phyloP scores from a whole-genome alignment of 92 coral and sea anemone species.

The Zoanthus gigantus region DNA sequence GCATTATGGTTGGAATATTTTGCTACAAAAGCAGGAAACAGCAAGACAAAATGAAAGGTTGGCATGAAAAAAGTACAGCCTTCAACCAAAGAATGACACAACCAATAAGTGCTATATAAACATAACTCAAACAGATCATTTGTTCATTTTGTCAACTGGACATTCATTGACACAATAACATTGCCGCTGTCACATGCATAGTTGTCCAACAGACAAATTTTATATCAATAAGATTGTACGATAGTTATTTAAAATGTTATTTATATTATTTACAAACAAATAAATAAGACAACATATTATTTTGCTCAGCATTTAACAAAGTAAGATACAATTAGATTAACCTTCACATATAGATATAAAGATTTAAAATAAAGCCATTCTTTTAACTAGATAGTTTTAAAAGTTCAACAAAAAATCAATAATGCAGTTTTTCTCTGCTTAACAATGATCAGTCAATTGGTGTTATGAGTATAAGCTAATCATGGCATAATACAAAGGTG shows the following conservation, averaged over 20 bases:
- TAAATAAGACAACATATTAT: too few relatives aligned
- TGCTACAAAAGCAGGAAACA: slow-evolving; percentile 31
- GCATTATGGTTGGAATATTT: slow-evolving; percentile 27
- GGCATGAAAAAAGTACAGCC: slow-evolving; percentile 13
- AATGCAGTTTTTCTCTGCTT: too few relatives aligned
- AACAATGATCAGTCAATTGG: too few relatives aligned
- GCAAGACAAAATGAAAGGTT: slow-evolving; percentile 29
- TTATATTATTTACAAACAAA: neutral
- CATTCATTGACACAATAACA: slow-evolving; percentile 3
- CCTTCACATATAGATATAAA: too few relatives aligned
- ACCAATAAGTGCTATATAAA: neutral
- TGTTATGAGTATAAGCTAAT: too few relatives aligned
- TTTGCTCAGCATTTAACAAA: too few relatives aligned
- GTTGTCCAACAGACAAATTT: neutral
- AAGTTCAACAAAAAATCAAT: too few relatives aligned
- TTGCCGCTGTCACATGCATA: neutral
- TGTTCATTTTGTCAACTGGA: neutral
- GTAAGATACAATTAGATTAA: too few relatives aligned
- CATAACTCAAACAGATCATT: neutral
- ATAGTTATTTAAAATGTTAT: neutral
- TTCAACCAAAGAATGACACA: neutral
- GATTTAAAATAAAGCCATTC: too few relatives aligned
- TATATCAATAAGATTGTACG: too few relatives aligned
- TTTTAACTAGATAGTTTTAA: too few relatives aligned
- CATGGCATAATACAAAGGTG: too few relatives aligned